Base-by-base conservation (phyloP, 2,113 vertebrate species). In the Oncorhynchus tshawytscha region DNA sequence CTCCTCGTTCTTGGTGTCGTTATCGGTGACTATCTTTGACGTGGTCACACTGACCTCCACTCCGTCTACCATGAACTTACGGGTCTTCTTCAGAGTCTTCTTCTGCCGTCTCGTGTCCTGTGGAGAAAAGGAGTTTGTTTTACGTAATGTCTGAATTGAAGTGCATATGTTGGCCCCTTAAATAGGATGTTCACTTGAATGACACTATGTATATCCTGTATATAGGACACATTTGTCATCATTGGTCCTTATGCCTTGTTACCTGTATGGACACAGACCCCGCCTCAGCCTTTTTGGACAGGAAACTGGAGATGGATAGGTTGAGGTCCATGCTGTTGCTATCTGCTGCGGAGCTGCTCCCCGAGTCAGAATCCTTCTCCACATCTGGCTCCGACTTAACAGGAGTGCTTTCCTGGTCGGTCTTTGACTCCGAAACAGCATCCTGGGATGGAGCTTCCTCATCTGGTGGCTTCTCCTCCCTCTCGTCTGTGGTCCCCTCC, bases 31-130 rank as follows among this genome's bases (percentile, higher is more conserved):
- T 82, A 99, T 99, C 93, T 99, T 99, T 18, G 97, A 99, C 0
- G 98, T 99, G 0, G 98, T 99, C 78, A 99, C 98, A 67, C 96
- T 99, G 79, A 99, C 98, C 93, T 99, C 97, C 80, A 99, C 96
- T 22, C 97, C 98, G 82, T 99, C 98, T 77, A 99, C 96, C 72
- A 98, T 95, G 90, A 99, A 99, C 87, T 98, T 99, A 1, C 98
- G 94, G 7, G 98, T 99, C 91, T 99, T 99, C 91, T 99, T 99
- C 86, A 99, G 88, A 0, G 97, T 99, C 90, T 99, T 99, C 89
- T 98, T 99, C 88, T 99, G 96, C 72, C 95, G 94, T 91, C 90
- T 96, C 20, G 91, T 94, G 88, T 99, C 96, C 98, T 99, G 79
- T 39, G 71, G 34, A 76, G 60, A 22, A 76, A 74, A 34, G 3